Conservation (phyloP, 2,113 vertebrate species). For the Bubalus kerabau region DNA sequence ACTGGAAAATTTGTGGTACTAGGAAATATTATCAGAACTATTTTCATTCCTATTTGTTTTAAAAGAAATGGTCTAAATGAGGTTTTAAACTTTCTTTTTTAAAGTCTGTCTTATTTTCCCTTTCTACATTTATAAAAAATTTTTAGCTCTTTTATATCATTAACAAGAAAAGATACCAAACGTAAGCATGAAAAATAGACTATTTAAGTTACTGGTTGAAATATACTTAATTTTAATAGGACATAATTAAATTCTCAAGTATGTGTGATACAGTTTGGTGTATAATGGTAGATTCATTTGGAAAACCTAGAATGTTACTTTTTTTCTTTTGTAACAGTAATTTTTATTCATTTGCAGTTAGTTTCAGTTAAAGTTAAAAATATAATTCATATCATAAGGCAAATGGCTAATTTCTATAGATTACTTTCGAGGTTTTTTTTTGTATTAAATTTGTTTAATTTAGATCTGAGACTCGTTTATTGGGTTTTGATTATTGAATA, state of each 20-base stretch:
- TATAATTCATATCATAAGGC: background rate
- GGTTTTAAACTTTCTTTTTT: background rate
- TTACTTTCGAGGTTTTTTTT: background rate
- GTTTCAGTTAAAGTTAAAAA: background rate
- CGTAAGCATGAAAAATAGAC: background rate
- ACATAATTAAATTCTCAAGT: background rate
- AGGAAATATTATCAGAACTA: background rate
- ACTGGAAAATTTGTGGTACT: background rate
- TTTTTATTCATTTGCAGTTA: background rate
- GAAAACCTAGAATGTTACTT: background rate
- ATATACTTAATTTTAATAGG: background rate
- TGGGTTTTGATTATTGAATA: background rate
- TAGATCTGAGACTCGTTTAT: background rate
- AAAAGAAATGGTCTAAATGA: background rate
- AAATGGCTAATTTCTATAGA: background rate
- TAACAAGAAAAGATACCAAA: background rate
- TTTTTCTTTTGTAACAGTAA: background rate
- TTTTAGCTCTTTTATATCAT: background rate
- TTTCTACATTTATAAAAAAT: background rate
- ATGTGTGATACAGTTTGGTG: background rate
- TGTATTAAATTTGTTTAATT: background rate
- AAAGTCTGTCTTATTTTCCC: background rate
- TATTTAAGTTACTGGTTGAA: background rate
- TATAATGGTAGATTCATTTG: background rate
- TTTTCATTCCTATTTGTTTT: background rate